Percentiles rank a stretch among this genome's conserved stretches.
phyloP scores from a whole-genome alignment of 1,140 invertebrate genomes.

The Hyles euphorbiae region DNA sequence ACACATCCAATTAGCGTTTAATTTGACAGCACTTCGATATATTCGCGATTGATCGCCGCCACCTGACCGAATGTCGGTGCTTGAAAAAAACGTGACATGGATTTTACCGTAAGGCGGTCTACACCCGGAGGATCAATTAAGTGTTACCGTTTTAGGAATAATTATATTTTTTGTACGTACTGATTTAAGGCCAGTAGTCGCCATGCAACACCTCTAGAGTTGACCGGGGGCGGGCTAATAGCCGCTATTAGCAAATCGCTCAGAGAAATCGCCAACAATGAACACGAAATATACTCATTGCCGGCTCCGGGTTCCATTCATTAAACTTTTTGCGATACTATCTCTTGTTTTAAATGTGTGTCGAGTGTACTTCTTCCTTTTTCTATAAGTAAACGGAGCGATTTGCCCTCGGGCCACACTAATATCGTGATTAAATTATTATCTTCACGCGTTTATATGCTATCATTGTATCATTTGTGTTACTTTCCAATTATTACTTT shows the following conservation, averaged over 20 bases:
- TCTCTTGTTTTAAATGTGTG: conserved; percentile 53
- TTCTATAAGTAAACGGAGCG: conserved; percentile 36
- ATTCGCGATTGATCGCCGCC: conserved; percentile 8
- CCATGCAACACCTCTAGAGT: conserved; percentile 36
- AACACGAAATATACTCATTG: conserved; percentile 59
- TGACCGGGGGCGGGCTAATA: conserved; percentile 55
- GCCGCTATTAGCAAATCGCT: conserved; percentile 63
- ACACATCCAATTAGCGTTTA: conserved; percentile 3
- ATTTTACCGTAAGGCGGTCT: conserved; percentile 47
- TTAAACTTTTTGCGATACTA: conserved; percentile 52
- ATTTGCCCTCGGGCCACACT: conserved; percentile 41
- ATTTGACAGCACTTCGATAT: conserved; percentile 3
- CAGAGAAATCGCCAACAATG: conserved; percentile 65
- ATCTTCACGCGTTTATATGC: conserved; percentile 45
- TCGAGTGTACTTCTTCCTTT: conserved; percentile 34
- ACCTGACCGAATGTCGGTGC: conserved; percentile 1
- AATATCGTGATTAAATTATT: conserved; percentile 62
- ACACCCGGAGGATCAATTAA: conserved; percentile 46
- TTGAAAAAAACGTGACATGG: conserved; percentile 39
- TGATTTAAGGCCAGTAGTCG: conserved; percentile 47
- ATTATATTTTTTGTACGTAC: conserved; percentile 55
- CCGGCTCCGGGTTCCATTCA: conserved; percentile 50
- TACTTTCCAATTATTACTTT: conserved; percentile 23
- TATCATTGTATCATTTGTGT: conserved; percentile 49
- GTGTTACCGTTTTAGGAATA: conserved; percentile 62